Base-by-base conservation (phyloP, 2,113 vertebrate species). In the Otus sunia region DNA sequence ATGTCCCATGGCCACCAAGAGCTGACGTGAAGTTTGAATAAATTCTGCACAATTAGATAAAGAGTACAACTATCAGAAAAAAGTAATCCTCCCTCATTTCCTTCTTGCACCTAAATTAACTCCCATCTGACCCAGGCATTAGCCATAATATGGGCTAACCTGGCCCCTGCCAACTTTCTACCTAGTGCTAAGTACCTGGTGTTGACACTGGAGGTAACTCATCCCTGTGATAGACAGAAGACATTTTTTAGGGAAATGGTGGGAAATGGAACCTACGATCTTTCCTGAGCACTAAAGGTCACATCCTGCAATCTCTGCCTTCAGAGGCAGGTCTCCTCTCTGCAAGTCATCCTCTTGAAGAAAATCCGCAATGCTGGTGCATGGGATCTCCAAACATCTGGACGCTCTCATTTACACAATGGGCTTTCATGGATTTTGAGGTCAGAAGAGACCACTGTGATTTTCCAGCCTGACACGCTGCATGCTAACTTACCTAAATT, bases 211-310 rank as follows among this genome's bases (percentile, higher is more conserved):
- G 39, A 58, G 26, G 26, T 5, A 72, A 32, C 27, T 50, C 53
- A 78, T 8, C 47, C 37, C 23, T 55, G 21, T 1, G 5, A 41
- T 4, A 7, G 69, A 45, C 1, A 21, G 3, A 30, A 67, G 37
- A 47, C 11, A 43, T 10, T n/a, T 49, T 36, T 32, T 30, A 36
- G 18, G n/a, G 16, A 85, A 86, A 64, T 2, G 9, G 22, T 41
- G 21, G 68, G 50, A 93, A 94, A 82, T 50, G 2, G 50, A 78
- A 47, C 26, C n/a, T 7, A 0, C 0, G 0, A 36, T 13, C 36
- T 49, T 52, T 37, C 36, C 72, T 14, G 6, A 80, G 43, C 18
- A 4, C 32, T 37, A 21, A 53, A 59, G 41, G 32, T 66, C 58
- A 41, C 58, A 71, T 25, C 50, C 59, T 55, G 75, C 63, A 50